phyloP scores from a whole-genome alignment of 1,140 invertebrate genomes.

The Apis cerana region DNA sequence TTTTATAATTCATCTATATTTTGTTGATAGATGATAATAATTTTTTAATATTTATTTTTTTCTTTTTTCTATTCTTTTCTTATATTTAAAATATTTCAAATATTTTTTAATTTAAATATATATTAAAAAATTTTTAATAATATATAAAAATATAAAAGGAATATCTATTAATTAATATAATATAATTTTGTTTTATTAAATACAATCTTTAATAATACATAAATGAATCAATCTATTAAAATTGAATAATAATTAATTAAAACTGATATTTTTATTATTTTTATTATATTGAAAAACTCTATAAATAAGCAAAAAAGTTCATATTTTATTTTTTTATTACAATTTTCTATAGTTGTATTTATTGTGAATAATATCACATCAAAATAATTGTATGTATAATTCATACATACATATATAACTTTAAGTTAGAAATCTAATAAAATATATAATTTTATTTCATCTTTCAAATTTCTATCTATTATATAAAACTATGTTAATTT shows the following conservation, averaged over 20 bases:
- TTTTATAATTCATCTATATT: neutral
- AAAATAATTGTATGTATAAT: neutral
- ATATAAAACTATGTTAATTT: neutral
- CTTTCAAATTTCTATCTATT: neutral
- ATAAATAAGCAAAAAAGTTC: neutral
- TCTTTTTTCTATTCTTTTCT: neutral
- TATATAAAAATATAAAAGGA: neutral
- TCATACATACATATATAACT: too few relatives aligned
- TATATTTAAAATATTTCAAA: neutral
- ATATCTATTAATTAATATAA: neutral
- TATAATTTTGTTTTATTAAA: neutral
- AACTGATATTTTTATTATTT: neutral
- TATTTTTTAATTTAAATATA: neutral
- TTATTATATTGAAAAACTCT: neutral
- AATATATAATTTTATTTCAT: neutral
- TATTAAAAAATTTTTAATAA: neutral
- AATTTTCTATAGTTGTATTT: constrained; percentile 1
- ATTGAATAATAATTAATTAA: neutral
- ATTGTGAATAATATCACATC: neutral
- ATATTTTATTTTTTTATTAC: neutral
- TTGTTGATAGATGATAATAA: neutral
- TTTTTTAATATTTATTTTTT: neutral
- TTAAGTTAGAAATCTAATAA: neutral
- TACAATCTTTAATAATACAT: neutral
- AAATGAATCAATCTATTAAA: neutral